These are phyloP conservation scores for Melanostoma mellinum DNA, from an alignment of 2,888 invertebrate genomes.

Conservation along the genomic window DNA sequence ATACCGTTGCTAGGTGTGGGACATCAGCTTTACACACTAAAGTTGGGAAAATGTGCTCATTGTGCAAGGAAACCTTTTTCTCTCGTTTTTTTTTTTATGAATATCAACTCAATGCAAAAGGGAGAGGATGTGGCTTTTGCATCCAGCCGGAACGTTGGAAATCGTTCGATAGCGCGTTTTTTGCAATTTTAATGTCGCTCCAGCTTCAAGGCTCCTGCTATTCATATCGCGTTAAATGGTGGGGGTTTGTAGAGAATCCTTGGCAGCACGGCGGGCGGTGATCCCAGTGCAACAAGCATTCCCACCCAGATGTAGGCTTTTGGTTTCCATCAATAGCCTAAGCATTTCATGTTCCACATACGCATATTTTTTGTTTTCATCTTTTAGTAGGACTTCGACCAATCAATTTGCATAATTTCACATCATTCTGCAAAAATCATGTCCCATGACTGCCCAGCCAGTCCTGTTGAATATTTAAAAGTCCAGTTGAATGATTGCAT, in stretches of 20 bases:
- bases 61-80: slow-evolving; percentile 37
- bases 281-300: slow-evolving; percentile 52
- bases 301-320: slow-evolving; percentile 18
- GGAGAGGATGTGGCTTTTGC: slow-evolving; percentile 52
- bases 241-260: not conserved
- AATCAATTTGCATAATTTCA: slow-evolving; percentile 69
- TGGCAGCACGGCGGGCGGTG: not conserved
- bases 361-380: slow-evolving; percentile 13
- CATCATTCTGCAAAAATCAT: slow-evolving; percentile 59
- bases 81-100: slow-evolving; percentile 32
- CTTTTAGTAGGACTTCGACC: slow-evolving; percentile 38
- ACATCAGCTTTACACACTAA: not conserved
- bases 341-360: slow-evolving; percentile 43
- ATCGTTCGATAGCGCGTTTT: slow-evolving; percentile 50
- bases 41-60: slow-evolving; percentile 24
- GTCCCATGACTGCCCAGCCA: slow-evolving; percentile 42
- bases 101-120: slow-evolving; percentile 20
- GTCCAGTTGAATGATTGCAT: slow-evolving; percentile 60
- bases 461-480: slow-evolving; percentile 64
- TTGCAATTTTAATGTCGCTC: slow-evolving; percentile 60
- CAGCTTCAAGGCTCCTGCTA: not conserved
- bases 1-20: slow-evolving; percentile 35
- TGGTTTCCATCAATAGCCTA: slow-evolving; percentile 34
- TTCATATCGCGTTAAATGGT: not conserved
- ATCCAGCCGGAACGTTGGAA: slow-evolving; percentile 25